A percentile compares a stretch with the other conserved stretches of the same genome.
Conservation (phyloP, 2,888 invertebrate species). For the Andrena trimmerana region DNA sequence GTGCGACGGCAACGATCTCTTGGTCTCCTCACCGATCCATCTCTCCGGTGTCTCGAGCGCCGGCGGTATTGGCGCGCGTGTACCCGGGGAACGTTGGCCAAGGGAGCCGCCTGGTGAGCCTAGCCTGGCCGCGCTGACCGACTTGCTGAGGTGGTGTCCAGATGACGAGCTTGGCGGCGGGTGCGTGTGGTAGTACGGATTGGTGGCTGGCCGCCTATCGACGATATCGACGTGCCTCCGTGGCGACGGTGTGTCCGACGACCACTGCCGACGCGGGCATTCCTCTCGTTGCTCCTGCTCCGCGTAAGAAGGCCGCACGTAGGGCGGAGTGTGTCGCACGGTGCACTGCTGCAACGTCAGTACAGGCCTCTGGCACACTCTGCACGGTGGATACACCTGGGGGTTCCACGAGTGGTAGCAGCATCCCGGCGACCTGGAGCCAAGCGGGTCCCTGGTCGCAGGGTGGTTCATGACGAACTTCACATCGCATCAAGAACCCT, state of each 20-base stretch:
- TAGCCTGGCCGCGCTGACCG: constrained; percentile 73
- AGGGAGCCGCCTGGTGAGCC: constrained; percentile 77
- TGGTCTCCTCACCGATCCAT: constrained; percentile 90
- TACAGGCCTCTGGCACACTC: constrained; percentile 80
- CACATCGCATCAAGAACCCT: constrained; percentile 80
- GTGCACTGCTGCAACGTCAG: constrained; percentile 76
- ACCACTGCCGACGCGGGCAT: constrained; percentile 63
- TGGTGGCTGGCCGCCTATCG: constrained; percentile 69
- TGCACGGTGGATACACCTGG: constrained; percentile 79
- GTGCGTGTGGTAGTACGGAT: constrained; percentile 71
- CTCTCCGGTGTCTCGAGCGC: constrained; percentile 80
- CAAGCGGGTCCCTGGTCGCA: constrained; percentile 84
- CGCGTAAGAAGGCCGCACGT: constrained; percentile 68
- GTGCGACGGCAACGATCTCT: constrained; percentile 88
- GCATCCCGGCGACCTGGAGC: constrained; percentile 84
- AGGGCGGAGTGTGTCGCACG: constrained; percentile 52
- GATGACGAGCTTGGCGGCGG: constrained; percentile 72
- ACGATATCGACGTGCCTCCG: constrained; percentile 66
- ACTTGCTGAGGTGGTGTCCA: constrained; percentile 74
- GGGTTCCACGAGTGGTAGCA: constrained; percentile 83
- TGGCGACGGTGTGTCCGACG: constrained; percentile 70
- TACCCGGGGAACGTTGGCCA: constrained; percentile 77
- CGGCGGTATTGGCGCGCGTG: constrained; percentile 73
- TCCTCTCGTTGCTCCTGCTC: constrained; percentile 61
- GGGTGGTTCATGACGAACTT: constrained; percentile 84